Evolutionary conservation across 1,140 invertebrate species (phyloP).

Genomic region (Bombus turneri): DNA sequence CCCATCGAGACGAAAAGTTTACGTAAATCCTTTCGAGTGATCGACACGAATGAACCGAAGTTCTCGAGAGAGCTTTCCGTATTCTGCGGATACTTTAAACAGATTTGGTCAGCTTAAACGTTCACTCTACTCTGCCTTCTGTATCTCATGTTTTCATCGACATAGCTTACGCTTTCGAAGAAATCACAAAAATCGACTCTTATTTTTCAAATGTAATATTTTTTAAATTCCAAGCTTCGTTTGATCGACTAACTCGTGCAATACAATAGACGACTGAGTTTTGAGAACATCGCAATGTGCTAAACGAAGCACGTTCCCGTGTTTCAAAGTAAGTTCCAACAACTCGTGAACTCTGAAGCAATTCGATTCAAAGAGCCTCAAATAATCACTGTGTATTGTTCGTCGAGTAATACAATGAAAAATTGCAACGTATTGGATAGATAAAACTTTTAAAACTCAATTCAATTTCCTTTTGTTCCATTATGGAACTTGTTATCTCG

Average conservation of each 20-base stretch:
- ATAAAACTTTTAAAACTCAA: neutral
- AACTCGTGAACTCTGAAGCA: neutral
- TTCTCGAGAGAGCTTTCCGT: neutral
- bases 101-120: constrained; percentile 58
- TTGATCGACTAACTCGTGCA: neutral
- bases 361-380: neutral
- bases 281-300: neutral
- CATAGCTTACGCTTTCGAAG: neutral
- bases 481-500: neutral
- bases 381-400: neutral
- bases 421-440: neutral
- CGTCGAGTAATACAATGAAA: neutral
- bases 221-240: neutral
- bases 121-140: neutral
- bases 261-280: neutral
- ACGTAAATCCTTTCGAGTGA: constrained; percentile 3
- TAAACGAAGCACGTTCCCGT: constrained; percentile 14
- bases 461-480: neutral
- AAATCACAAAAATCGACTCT: too few species aligned
- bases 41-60: neutral
- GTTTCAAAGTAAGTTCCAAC: neutral
- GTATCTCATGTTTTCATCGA: too few species aligned
- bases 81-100: constrained; percentile 39
- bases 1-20: constrained; percentile 5
- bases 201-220: neutral